These are phyloP conservation scores for Pseudomyrmex sp. DNA, from an alignment of 1,140 invertebrate species.

Conservation along the genomic window DNA sequence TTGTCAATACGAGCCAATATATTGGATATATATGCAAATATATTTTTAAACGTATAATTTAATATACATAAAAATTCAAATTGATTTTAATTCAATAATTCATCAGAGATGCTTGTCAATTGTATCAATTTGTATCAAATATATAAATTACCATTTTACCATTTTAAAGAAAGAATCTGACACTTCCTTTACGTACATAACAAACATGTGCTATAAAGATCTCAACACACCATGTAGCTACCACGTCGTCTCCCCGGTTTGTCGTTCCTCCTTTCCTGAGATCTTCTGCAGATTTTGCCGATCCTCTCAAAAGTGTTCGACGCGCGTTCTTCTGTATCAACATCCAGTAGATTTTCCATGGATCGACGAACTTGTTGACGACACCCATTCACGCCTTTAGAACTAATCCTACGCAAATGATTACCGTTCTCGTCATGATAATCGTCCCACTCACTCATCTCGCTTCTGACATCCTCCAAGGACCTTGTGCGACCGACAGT, in stretches of 20 bases:
- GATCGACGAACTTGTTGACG: slow-evolving; percentile 86
- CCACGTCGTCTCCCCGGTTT: slow-evolving; percentile 78
- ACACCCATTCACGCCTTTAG: slow-evolving; percentile 77
- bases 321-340: slow-evolving; percentile 80
- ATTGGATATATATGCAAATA: too few relatives aligned
- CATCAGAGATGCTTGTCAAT: too few relatives aligned
- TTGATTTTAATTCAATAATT: too few relatives aligned
- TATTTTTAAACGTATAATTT: slow-evolving; percentile 2
- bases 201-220: neutral
- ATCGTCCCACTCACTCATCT: slow-evolving; percentile 88
- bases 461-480: slow-evolving; percentile 89
- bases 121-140: neutral
- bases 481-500: slow-evolving; percentile 87
- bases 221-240: slow-evolving; percentile 82
- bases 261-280: slow-evolving; percentile 70
- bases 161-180: neutral
- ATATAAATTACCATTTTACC: neutral
- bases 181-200: neutral
- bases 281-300: slow-evolving; percentile 69
- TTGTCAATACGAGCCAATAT: too few relatives aligned
- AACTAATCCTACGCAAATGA: slow-evolving; percentile 83
- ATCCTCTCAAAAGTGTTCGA: slow-evolving; percentile 71
- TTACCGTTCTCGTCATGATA: slow-evolving; percentile 87
- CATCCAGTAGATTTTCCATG: slow-evolving; percentile 89
- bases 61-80: neutral